Evolutionary conservation across 2,797 vertebrate species (phyloP).

Genomic region (Rhadinocentrus ornatus): DNA sequence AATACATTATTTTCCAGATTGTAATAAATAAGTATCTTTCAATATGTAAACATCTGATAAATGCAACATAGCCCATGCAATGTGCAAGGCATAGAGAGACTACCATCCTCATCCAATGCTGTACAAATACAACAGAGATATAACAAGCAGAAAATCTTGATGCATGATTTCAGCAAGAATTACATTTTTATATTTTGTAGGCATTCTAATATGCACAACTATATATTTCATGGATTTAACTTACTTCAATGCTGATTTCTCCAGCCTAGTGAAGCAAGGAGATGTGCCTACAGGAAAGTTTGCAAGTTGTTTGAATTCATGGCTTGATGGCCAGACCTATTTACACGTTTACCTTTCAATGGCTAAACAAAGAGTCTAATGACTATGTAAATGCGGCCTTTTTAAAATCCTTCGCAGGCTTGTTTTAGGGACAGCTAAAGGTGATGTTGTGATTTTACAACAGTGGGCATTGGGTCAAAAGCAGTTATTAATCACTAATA

Average conservation of each 20-base stretch:
- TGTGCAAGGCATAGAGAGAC: neutral
- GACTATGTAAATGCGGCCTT: neutral
- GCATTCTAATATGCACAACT: neutral
- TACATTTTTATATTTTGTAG: too few species aligned
- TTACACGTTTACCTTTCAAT: neutral
- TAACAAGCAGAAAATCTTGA: neutral
- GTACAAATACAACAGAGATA: neutral
- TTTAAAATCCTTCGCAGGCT: neutral
- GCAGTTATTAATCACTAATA: too few species aligned
- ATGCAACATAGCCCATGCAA: neutral
- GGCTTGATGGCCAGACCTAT: neutral
- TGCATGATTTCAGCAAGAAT: neutral
- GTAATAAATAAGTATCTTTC: neutral
- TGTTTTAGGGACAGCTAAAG: neutral
- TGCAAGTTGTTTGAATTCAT: too few species aligned
- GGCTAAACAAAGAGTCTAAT: neutral
- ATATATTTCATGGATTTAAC: neutral
- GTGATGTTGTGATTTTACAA: neutral
- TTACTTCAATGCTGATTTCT: neutral
- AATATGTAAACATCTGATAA: neutral
- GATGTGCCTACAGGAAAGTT: neutral
- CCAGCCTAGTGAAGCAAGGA: neutral
- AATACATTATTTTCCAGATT: neutral
- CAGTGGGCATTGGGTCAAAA: neutral
- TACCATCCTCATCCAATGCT: neutral